Conservation (phyloP, 2,113 vertebrate genomes). For the Platichthys flesus region DNA sequence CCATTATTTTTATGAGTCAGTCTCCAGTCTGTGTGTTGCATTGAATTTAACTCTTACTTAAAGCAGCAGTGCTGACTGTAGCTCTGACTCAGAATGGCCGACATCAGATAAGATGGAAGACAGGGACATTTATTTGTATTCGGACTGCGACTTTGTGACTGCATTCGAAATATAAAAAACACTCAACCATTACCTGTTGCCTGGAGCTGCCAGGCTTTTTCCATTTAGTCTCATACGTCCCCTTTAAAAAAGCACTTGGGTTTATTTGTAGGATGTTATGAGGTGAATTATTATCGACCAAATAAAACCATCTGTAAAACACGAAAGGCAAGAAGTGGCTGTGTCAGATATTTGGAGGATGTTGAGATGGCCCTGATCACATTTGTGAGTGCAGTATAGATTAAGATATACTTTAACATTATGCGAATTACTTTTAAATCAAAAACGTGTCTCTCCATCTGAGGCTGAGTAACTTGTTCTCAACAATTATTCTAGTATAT, state of each 20-base stretch:
- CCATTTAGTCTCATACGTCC: conserved; percentile 22
- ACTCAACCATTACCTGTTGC: conserved; percentile 5
- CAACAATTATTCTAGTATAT: no score
- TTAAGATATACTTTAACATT: neutral
- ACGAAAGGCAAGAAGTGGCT: conserved; percentile 14
- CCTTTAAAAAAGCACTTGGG: conserved; percentile 44
- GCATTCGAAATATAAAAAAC: conserved; percentile 35
- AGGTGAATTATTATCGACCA: conserved; percentile 27
- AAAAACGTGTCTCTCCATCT: neutral
- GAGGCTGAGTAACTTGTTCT: no score
- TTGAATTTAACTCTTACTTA: conserved; percentile 11
- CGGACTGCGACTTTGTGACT: neutral
- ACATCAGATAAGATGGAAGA: conserved; percentile 23
- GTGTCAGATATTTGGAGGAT: neutral
- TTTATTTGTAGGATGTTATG: conserved; percentile 38
- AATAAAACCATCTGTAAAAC: conserved; percentile 16
- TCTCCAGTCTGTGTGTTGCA: neutral
- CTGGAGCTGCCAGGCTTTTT: conserved; percentile 28
- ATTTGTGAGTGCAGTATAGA: neutral
- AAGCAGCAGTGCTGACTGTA: neutral
- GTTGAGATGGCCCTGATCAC: neutral
- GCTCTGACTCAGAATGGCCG: conserved; percentile 33
- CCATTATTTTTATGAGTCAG: neutral
- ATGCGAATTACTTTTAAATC: neutral
- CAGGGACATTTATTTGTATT: conserved; percentile 44